These are phyloP conservation scores for Cryptus armator DNA, from an alignment of 2,888 invertebrate genomes.

Conservation along the genomic window DNA sequence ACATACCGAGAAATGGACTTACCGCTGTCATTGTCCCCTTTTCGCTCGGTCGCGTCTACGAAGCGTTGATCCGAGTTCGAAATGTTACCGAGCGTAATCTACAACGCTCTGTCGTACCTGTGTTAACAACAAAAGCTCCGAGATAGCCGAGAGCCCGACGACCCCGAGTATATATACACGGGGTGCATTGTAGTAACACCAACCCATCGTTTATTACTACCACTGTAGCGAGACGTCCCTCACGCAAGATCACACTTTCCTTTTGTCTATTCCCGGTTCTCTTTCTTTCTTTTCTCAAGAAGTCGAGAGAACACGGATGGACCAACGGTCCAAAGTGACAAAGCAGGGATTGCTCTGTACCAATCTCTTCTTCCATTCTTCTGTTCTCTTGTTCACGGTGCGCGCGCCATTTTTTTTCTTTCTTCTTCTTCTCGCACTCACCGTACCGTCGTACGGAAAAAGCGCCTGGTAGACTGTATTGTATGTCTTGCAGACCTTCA, in stretches of 20 bases:
- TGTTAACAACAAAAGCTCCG: constrained; percentile 20
- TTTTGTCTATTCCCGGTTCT: constrained; percentile 51
- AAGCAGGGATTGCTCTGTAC: constrained; percentile 54
- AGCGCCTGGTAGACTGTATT: constrained; percentile 4
- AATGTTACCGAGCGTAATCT: constrained; percentile 33
- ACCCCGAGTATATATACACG: constrained; percentile 32
- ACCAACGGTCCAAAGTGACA: constrained; percentile 50
- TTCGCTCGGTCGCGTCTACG: constrained; percentile 85
- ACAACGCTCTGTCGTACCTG: constrained; percentile 3
- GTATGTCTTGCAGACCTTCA: constrained; percentile 18
- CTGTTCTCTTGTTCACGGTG: constrained; percentile 51
- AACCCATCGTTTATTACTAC: constrained; percentile 35
- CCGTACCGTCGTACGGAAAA: constrained; percentile 3
- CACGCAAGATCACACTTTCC: constrained; percentile 63
- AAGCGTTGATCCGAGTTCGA: constrained; percentile 14
- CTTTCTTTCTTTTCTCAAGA: constrained; percentile 39
- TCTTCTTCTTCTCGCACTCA: not conserved
- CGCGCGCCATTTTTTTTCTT: constrained; percentile 37
- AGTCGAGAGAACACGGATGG: constrained; percentile 49
- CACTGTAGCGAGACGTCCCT: constrained; percentile 63
- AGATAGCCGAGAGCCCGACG: constrained; percentile 23
- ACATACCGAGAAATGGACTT: constrained; percentile 61
- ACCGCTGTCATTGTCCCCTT: constrained; percentile 80
- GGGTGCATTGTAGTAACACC: constrained; percentile 3
- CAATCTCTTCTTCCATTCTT: constrained; percentile 43